A percentile compares a stretch with the other conserved stretches of the same genome.
Evolutionary conservation across 2,113 vertebrate genomes (phyloP).

Genomic region (Dascyllus trimaculatus): DNA sequence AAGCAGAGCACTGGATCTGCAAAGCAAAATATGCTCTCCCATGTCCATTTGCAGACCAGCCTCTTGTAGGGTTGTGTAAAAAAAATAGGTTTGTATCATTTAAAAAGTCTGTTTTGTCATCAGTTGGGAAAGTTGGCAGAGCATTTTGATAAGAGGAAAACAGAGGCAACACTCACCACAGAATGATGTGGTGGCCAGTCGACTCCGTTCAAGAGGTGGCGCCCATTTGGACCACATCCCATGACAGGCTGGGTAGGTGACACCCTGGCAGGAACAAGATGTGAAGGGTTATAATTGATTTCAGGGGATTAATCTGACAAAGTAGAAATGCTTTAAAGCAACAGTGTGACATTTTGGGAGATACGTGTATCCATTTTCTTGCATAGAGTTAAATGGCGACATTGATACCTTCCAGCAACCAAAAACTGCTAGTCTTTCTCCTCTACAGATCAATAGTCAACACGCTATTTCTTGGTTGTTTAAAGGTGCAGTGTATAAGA

Average conservation of each 20-base stretch:
- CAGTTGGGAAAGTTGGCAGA: neutral
- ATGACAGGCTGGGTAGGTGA: slow-evolving; percentile 98
- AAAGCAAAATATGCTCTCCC: slow-evolving; percentile 43
- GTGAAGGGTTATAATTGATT: slow-evolving; percentile 17
- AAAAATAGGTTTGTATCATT: neutral
- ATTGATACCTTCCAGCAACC: no score
- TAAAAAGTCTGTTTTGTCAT: neutral
- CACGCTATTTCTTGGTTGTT: no score
- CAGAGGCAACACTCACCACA: slow-evolving; percentile 88
- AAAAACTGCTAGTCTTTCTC: no score
- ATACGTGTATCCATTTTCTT: neutral
- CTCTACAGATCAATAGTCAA: no score
- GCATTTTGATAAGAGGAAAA: neutral
- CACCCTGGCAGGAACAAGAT: slow-evolving; percentile 86
- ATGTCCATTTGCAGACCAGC: slow-evolving; percentile 8
- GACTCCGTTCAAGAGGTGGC: slow-evolving; percentile 95
- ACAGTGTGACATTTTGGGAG: neutral
- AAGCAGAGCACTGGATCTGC: slow-evolving; percentile 43
- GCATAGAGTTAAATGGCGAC: no score
- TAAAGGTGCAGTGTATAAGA: no score
- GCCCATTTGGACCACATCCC: slow-evolving; percentile 99
- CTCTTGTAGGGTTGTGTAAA: neutral
- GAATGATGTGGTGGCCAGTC: slow-evolving; percentile 95
- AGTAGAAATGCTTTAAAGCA: slow-evolving; percentile 4
- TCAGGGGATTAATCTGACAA: neutral